Evolutionary conservation across 2,113 vertebrate genomes (phyloP).

Genomic region (Myrmecophaga tridactyla): DNA sequence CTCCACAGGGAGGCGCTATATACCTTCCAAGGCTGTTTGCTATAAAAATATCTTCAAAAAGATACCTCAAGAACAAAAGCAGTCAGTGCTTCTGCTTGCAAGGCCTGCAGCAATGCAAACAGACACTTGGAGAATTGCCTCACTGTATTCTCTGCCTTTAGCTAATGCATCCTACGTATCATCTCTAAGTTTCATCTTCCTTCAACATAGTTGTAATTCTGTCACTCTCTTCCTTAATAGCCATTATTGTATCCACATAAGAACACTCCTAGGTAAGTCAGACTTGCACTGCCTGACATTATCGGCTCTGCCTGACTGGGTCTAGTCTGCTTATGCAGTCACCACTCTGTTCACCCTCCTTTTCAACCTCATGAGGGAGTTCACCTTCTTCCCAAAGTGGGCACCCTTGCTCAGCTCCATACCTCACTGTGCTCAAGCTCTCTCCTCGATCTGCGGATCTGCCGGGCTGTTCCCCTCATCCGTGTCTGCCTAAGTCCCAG

Average conservation of each 20-base stretch:
- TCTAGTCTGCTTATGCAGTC: not conserved
- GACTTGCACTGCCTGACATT: not conserved
- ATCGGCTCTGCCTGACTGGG: not conserved
- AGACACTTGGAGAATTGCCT: not conserved
- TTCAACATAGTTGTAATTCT: not conserved
- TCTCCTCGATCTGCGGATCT: too few species aligned
- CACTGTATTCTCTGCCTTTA: not conserved
- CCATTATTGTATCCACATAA: not conserved
- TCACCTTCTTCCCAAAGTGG: not conserved
- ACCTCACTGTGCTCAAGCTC: not conserved
- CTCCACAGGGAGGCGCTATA: not conserved
- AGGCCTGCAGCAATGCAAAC: not conserved
- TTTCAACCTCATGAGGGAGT: not conserved
- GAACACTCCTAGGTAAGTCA: not conserved
- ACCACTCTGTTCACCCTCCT: accelerated
- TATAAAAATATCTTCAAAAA: not conserved
- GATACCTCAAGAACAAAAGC: not conserved
- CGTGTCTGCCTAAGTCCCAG: not conserved
- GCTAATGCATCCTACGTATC: not conserved
- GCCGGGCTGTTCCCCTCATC: not conserved
- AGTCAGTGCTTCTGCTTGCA: not conserved
- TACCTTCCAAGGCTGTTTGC: not conserved
- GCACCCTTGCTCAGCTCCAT: not conserved
- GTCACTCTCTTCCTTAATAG: not conserved
- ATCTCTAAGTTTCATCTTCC: not conserved